Evolutionary conservation across 2,113 vertebrate species (phyloP), one percentile per base, ranked within the genome.

Genomic region (Delphinapterus leucas): DNA sequence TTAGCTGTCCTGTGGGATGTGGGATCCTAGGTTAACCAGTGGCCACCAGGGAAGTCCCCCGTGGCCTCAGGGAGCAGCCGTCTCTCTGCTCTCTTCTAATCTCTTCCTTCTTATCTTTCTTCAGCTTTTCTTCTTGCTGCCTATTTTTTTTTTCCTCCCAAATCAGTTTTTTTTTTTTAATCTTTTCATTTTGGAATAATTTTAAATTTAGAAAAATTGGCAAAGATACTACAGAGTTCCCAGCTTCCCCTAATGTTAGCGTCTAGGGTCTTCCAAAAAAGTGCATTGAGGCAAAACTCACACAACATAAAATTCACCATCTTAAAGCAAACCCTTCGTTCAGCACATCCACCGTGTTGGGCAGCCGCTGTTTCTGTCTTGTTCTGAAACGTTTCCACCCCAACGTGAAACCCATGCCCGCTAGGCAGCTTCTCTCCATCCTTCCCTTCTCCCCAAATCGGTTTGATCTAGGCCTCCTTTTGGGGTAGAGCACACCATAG

Each of bases 331-430:
- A 28, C 2, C 3, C 26, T 44, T 68, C 61, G 0, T 28, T 6
- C 55, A 20, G 5, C 14, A 28, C 5, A 4, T 63, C 13, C 6
- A 3, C 8, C 0, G 8, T n/a, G 55, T 38, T 33, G 14, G 38
- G 55, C 8, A 41, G 17, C n/a, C 21, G 1, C 31, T 33, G 3
- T n/a, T 55, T 83, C 84, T 38, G 7, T 36, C 65, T 18, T 15
- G 26, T 10, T 53, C 60, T 17, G 17, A 26, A 58, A 26, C 1
- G 3, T 28, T n/a, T 41, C 26, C 21, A 5, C 26, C n/a, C 58
- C 58, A 17, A 12, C 58, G 47, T 3, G 28, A 63, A 38, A 15
- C 28, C 58, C 60, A 1, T 13, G 13, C 7, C 28, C 47, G 4
- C 7, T 0, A 31, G 17, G 9, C 17, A 18, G 11, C n/a, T 47